These are phyloP conservation scores for Apodemus sylvaticus DNA, from an alignment of 2,113 vertebrate species.

Conservation along the genomic window DNA sequence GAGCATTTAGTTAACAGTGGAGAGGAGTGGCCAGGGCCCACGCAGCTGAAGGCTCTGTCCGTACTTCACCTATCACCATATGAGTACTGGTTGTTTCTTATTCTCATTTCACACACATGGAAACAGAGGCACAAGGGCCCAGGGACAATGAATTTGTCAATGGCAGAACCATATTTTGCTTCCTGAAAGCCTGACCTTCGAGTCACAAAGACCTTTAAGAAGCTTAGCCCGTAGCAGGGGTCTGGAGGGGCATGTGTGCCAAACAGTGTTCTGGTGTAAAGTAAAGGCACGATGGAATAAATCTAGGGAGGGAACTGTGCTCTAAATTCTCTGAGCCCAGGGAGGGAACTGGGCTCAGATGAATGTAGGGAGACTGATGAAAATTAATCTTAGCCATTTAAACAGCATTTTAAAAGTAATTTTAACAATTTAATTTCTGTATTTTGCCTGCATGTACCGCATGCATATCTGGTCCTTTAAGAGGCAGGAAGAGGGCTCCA, in stretches of 20 bases:
- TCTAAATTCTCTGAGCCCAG: accelerated
- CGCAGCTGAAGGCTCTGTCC: not conserved
- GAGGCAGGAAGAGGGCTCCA: not conserved
- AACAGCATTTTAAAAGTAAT: not conserved
- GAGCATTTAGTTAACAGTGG: accelerated
- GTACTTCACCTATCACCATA: not conserved
- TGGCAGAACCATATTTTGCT: not conserved
- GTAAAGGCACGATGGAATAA: not conserved
- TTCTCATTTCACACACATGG: constrained; percentile 57
- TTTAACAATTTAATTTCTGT: not conserved
- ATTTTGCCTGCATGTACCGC: not conserved
- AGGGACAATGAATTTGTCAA: not conserved
- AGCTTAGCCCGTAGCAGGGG: not conserved
- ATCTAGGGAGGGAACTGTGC: not conserved
- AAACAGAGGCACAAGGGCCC: not conserved
- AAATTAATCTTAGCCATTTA: not conserved
- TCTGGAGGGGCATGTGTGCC: accelerated
- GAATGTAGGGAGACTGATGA: not conserved
- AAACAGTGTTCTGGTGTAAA: too few relatives aligned
- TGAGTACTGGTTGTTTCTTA: not conserved
- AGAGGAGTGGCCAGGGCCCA: constrained; percentile 34
- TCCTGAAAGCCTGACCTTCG: not conserved
- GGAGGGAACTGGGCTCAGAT: not conserved
- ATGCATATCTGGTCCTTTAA: not conserved
- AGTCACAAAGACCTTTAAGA: not conserved